phyloP scores from a whole-genome alignment of 2,888 invertebrate genomes.

The Drosophila sordidapex region DNA sequence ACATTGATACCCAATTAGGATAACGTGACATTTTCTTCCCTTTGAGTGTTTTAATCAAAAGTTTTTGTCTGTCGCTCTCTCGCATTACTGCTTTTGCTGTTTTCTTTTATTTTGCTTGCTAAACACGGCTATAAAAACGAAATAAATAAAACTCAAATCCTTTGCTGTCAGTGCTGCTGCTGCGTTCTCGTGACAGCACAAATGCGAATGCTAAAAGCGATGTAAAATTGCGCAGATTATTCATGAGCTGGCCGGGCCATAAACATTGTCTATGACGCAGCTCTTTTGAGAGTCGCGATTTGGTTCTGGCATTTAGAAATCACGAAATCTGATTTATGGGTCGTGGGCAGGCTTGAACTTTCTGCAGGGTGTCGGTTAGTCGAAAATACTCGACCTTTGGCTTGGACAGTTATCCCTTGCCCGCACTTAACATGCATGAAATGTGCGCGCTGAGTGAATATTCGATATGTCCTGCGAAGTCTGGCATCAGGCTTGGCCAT shows the following conservation, averaged over 20 bases:
- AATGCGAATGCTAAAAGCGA: conserved; percentile 40
- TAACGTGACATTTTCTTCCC: conserved; percentile 66
- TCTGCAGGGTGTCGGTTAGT: conserved; percentile 31
- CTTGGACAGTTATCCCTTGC: conserved; percentile 29
- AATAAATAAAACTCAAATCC: conserved; percentile 76
- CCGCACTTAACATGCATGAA: conserved; percentile 70
- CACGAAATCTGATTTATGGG: conserved; percentile 38
- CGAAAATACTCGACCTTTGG: conserved; percentile 8
- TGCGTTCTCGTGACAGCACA: conserved; percentile 12
- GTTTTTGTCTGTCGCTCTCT: conserved; percentile 33
- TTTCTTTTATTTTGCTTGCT: conserved; percentile 21
- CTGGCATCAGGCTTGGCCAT: conserved; percentile 48
- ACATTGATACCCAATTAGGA: conserved; percentile 80
- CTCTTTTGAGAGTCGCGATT: conserved; percentile 20
- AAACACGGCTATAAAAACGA: conserved; percentile 68
- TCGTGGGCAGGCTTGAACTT: not conserved
- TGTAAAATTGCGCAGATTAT: conserved; percentile 55
- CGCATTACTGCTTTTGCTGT: not conserved
- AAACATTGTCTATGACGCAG: conserved; percentile 20
- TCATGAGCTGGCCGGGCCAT: conserved; percentile 23
- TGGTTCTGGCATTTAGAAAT: conserved; percentile 20
- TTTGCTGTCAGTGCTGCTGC: conserved; percentile 56
- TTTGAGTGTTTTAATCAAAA: conserved; percentile 75
- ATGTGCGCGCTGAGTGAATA: conserved; percentile 74
- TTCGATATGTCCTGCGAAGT: conserved; percentile 53